Conservation (phyloP, 1,140 invertebrate species). For the Eufriesea mexicana region DNA sequence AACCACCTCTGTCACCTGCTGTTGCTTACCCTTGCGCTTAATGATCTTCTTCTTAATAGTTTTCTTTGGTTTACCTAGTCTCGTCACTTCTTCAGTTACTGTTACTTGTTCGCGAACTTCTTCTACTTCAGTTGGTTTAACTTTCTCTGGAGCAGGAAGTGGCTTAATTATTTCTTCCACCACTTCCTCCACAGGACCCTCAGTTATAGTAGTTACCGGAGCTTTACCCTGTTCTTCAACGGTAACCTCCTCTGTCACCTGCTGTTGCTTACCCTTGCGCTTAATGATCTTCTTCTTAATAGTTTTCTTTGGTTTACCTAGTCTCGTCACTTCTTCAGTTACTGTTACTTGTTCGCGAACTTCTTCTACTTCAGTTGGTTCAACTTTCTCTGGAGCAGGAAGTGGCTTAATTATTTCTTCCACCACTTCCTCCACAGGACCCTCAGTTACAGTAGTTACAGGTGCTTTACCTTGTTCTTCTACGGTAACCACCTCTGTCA, state of each 20-base stretch:
- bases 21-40: conserved; percentile 51
- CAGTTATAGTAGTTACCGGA: conserved; percentile 58
- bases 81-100: conserved; percentile 71
- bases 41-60: conserved; percentile 56
- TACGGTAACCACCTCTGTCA: conserved; percentile 71
- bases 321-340: conserved; percentile 71
- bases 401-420: background rate
- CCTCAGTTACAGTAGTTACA: conserved; percentile 55
- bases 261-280: conserved; percentile 55
- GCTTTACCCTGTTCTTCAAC: conserved; percentile 51
- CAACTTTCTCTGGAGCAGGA: background rate
- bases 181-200: conserved; percentile 68
- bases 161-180: background rate
- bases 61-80: conserved; percentile 77
- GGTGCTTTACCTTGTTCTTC: conserved; percentile 74
- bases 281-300: conserved; percentile 58
- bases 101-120: conserved; percentile 73
- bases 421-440: conserved; percentile 47
- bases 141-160: conserved; percentile 10
- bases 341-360: conserved; percentile 71
- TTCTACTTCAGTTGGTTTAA: background rate
- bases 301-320: conserved; percentile 76
- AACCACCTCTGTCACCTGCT: conserved; percentile 53
- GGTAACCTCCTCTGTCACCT: conserved; percentile 51
- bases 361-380: conserved; percentile 80